phyloP scores from a whole-genome alignment of 2,797 vertebrate genomes.

The Clamator glandarius region DNA sequence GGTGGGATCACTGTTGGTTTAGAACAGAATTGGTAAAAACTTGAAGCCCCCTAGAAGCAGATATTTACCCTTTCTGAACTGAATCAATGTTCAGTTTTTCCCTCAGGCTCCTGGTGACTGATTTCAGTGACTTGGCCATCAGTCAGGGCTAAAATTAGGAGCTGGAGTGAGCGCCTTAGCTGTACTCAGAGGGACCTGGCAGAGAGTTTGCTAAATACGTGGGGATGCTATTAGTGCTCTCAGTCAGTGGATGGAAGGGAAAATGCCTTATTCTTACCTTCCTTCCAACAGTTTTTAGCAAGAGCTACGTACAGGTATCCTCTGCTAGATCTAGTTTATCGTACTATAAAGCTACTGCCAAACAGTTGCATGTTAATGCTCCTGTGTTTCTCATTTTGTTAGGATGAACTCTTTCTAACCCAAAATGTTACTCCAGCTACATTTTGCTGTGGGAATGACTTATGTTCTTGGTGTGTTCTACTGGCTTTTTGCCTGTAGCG shows the following conservation, averaged over 20 bases:
- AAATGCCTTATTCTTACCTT: neutral
- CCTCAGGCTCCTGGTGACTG: neutral
- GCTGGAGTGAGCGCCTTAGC: neutral
- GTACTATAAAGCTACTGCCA: neutral
- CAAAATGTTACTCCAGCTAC: neutral
- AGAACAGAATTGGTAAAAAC: neutral
- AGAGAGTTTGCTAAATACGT: neutral
- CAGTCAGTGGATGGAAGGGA: neutral
- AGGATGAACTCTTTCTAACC: neutral
- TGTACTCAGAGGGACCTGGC: neutral
- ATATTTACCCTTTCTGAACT: neutral
- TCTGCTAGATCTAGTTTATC: neutral
- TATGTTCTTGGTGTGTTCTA: neutral
- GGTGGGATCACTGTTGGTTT: neutral
- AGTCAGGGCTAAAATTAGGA: neutral
- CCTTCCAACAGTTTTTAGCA: neutral
- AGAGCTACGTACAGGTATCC: neutral
- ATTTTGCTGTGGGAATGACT: neutral
- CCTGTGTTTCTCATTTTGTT: neutral
- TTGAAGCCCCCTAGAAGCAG: neutral
- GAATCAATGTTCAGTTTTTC: neutral
- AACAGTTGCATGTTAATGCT: neutral
- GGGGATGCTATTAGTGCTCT: neutral
- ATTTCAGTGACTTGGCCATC: neutral
- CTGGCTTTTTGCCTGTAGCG: neutral